phyloP scores from a whole-genome alignment of 2,888 invertebrate species.

The Heliconius charithonia region DNA sequence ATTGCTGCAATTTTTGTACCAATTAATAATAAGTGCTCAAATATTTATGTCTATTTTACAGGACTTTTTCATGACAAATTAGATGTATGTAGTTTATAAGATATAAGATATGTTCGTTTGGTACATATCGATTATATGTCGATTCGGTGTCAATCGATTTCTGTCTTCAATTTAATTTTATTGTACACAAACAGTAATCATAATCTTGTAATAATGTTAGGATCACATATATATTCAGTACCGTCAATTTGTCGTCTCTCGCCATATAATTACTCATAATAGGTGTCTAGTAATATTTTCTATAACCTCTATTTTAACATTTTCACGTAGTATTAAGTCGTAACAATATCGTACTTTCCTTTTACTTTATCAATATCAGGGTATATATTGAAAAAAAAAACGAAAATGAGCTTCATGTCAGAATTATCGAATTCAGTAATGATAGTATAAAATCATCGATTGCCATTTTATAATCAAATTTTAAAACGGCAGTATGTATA shows the following conservation, averaged over 20 bases:
- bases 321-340: conserved; percentile 36
- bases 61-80: conserved; percentile 57
- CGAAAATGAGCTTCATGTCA: conserved; percentile 38
- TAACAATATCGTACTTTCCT: conserved; percentile 20
- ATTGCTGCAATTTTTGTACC: conserved; percentile 15
- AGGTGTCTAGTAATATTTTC: conserved; percentile 41
- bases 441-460: conserved; percentile 30
- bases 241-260: conserved; percentile 43
- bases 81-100: conserved; percentile 53
- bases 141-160: conserved; percentile 2
- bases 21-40: conserved; percentile 56
- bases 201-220: conserved; percentile 14
- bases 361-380: conserved; percentile 39
- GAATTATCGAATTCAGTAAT: conserved; percentile 30
- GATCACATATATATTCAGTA: conserved; percentile 16
- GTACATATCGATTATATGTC: conserved; percentile 3
- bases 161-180: neutral
- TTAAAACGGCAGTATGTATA: conserved; percentile 39
- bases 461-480: conserved; percentile 49
- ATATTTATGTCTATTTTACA: conserved; percentile 53
- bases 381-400: conserved; percentile 27
- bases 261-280: conserved; percentile 45
- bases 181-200: conserved; percentile 5
- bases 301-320: conserved; percentile 38
- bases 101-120: conserved; percentile 35